These are phyloP conservation scores for Oreohelix idahoensis DNA, from an alignment of 1,140 invertebrate genomes.

Conservation along the genomic window DNA sequence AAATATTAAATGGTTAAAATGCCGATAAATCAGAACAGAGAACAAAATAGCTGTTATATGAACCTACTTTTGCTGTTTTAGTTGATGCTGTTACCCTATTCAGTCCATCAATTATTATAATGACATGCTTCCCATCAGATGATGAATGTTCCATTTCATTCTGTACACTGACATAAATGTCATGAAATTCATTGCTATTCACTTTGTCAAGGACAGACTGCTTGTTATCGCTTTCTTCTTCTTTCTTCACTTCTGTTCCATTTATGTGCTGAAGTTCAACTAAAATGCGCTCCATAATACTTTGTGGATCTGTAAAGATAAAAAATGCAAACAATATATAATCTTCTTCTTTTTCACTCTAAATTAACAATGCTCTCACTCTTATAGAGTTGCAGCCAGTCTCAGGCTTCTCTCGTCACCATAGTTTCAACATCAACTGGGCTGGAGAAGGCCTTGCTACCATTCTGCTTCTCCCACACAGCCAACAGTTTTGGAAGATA, in stretches of 20 bases:
- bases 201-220: conserved; percentile 16
- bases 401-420: too few species aligned
- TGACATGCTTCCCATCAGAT: conserved; percentile 40
- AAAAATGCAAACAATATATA: background rate
- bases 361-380: background rate
- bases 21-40: too few species aligned
- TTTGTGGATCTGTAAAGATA: conserved; percentile 28
- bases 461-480: too few species aligned
- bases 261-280: conserved; percentile 37
- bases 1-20: too few species aligned
- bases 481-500: too few species aligned
- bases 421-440: too few species aligned
- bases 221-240: background rate
- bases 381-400: too few species aligned
- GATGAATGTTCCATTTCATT: conserved; percentile 32
- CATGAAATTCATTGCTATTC: conserved; percentile 11
- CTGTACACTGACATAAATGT: conserved; percentile 38
- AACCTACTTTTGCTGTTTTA: conserved; percentile 52
- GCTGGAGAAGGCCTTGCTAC: too few species aligned
- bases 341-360: background rate
- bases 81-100: conserved; percentile 42
- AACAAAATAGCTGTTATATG: too few species aligned
- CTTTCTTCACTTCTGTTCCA: conserved; percentile 11
- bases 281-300: conserved; percentile 40
- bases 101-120: conserved; percentile 54